Base-by-base conservation (phyloP, 2,888 invertebrate genomes). In the Eupithecia centaureata region DNA sequence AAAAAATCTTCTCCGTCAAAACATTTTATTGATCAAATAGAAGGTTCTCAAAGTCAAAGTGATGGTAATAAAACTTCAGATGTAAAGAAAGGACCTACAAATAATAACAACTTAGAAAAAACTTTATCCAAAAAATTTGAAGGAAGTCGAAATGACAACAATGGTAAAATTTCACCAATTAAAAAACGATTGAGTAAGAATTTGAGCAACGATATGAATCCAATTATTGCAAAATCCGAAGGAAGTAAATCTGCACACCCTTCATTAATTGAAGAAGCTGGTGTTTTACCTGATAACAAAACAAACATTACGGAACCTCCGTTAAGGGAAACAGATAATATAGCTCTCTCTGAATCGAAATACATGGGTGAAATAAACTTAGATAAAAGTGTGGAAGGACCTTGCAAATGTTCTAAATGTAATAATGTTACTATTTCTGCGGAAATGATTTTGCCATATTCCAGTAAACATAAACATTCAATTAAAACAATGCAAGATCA, bases 321-420 rank as follows among this genome's bases (percentile, higher is more conserved):
- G 12, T 33, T 15, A 38, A 51, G 61, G 54, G 54, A 56, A 15
- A 28, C 54, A 28, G 27, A 30, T 30, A 52, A n/a, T 57, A 51
- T 47, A 13, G 51, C 66, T 28, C 71, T 75, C n/a, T 86, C 82
- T 15, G 79, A 82, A 71, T 90, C 90, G 35, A 87, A 86, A 76
- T 90, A 88, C 71, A 87, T 91, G 73, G 87, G 86, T 32, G 80
- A 81, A 18, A 75, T 90, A 27, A 86, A 88, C 82, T 82, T 90
- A 65, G 87, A 91, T 56, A 89, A 86, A 79, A 89, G 87, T 75
- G 82, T 82, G 71, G 86, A 88, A 67, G 78, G 79, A 59, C 52
- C 73, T 60, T 83, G 81, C 73, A 85, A 83, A 76, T 82, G 82
- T 12, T 56, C 56, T 56, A 28, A 56, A 30, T 30, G n/a, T 18